phyloP scores from a whole-genome alignment of 2,113 vertebrate species.

The Grallaria varia region DNA sequence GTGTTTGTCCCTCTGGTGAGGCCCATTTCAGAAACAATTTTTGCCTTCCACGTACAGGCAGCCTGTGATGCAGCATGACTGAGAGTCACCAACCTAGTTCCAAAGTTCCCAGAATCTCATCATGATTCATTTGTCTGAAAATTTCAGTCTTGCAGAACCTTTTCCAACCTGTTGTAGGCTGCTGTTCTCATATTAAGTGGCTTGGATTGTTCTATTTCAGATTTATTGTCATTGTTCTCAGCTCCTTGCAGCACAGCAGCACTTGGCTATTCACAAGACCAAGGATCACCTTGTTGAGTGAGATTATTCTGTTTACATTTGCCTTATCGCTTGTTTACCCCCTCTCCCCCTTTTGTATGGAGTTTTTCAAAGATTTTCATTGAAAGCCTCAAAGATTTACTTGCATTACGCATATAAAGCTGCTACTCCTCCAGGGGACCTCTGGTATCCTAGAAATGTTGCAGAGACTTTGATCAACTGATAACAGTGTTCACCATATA shows the following conservation, averaged over 20 bases:
- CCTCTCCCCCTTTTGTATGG: neutral
- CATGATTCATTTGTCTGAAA: neutral
- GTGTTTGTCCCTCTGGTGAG: neutral
- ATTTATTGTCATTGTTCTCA: neutral
- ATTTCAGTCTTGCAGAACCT: neutral
- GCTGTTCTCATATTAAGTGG: accelerated
- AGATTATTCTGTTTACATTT: neutral
- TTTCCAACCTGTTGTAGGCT: neutral
- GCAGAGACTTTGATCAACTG: neutral
- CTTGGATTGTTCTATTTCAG: neutral
- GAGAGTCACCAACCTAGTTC: neutral
- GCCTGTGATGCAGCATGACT: neutral
- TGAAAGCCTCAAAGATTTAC: neutral
- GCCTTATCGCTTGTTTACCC: neutral
- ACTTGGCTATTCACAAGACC: neutral
- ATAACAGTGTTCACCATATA: neutral
- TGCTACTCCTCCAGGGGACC: neutral
- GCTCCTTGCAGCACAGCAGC: neutral
- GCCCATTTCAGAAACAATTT: neutral
- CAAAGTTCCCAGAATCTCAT: neutral
- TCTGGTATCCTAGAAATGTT: conserved; percentile 10
- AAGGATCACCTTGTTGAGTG: neutral
- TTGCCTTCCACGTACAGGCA: neutral
- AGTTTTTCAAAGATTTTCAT: neutral
- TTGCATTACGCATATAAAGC: neutral